These are phyloP conservation scores for Sphinx pinastri DNA, from an alignment of 2,888 invertebrate genomes.

Conservation along the genomic window DNA sequence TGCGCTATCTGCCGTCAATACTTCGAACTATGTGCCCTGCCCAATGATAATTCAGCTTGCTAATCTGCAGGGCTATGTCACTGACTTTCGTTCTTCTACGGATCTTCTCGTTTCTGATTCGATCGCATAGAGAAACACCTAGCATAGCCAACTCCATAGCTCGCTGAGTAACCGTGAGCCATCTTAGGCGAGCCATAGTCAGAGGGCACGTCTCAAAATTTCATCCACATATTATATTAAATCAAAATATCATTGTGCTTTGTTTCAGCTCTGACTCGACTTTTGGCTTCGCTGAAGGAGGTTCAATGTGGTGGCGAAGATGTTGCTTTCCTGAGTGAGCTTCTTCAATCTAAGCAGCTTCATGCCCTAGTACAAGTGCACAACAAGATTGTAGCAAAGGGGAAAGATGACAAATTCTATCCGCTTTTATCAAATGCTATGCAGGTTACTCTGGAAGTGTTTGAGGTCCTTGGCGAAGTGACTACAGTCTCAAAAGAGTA, in stretches of 20 bases:
- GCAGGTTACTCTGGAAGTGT: constrained; percentile 91
- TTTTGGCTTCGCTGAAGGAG: constrained; percentile 92
- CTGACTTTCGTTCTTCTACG: too few relatives aligned
- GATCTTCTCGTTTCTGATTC: too few relatives aligned
- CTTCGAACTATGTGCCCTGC: too few relatives aligned
- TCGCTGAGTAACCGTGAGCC: too few relatives aligned
- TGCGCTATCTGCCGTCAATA: too few relatives aligned
- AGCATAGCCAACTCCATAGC: too few relatives aligned
- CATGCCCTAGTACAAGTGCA: constrained; percentile 96
- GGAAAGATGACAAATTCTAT: constrained; percentile 92
- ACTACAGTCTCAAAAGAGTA: constrained; percentile 89
- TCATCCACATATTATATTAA: too few relatives aligned
- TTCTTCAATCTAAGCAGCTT: constrained; percentile 93
- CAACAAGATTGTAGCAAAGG: constrained; percentile 93
- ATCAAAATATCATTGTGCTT: not conserved
- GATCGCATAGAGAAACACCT: too few relatives aligned
- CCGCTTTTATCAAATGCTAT: constrained; percentile 93
- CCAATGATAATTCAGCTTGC: too few relatives aligned
- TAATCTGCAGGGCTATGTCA: too few relatives aligned
- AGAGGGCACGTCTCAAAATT: too few relatives aligned
- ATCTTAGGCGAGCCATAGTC: too few relatives aligned
- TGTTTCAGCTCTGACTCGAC: constrained; percentile 89
- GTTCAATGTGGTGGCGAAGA: constrained; percentile 93
- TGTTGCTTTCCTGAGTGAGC: constrained; percentile 91
- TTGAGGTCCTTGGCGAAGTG: constrained; percentile 88